A percentile compares a stretch with the other conserved stretches of the same genome.
Conservation (phyloP, 2,797 vertebrate genomes). For the Allobates femoralis region DNA sequence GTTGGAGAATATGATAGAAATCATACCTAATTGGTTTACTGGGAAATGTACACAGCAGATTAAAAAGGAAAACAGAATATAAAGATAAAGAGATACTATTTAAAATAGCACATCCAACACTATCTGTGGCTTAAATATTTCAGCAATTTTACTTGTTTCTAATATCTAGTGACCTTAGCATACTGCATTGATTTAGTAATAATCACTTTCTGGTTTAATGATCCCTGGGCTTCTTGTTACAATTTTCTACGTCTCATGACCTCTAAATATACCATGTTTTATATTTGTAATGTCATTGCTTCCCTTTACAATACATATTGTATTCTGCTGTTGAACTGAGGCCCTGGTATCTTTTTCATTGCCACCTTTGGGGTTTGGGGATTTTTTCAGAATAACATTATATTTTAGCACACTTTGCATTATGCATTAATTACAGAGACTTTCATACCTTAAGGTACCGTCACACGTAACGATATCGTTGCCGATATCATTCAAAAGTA, state of each 20-base stretch:
- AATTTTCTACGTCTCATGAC: neutral
- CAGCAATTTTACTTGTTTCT: neutral
- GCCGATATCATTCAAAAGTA: too few relatives aligned
- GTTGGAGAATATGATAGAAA: constrained; percentile 7
- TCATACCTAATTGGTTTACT: constrained; percentile 4
- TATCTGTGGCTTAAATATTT: neutral
- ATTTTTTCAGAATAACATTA: neutral
- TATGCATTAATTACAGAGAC: too few relatives aligned
- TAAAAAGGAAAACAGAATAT: neutral
- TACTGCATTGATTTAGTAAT: neutral
- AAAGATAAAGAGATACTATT: neutral
- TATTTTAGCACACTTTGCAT: too few relatives aligned
- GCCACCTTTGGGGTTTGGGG: neutral
- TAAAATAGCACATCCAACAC: neutral
- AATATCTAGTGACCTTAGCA: constrained; percentile 5
- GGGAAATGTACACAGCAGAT: constrained; percentile 4
- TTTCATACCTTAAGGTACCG: too few relatives aligned
- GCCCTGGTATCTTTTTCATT: neutral
- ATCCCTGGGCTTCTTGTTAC: constrained; percentile 1
- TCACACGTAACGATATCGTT: too few relatives aligned
- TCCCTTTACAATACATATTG: neutral
- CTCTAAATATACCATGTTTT: constrained; percentile 18
- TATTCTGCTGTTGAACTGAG: neutral
- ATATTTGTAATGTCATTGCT: neutral
- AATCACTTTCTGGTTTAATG: constrained; percentile 24